Base-by-base conservation (phyloP, 30 jellyfish, hydroid and myxozoan genomes). In the Pseudorhiza aurosa region DNA sequence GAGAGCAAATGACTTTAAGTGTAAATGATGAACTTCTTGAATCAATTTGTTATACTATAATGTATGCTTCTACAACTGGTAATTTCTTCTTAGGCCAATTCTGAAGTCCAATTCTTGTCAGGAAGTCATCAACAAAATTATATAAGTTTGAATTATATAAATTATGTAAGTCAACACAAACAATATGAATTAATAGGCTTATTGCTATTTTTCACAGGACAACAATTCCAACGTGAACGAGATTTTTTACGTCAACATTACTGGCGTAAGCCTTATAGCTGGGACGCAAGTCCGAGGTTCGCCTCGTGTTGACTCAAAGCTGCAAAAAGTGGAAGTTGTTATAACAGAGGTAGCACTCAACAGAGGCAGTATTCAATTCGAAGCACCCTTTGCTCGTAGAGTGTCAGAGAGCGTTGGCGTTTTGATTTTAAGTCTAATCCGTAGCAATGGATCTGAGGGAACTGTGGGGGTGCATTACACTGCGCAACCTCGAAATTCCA, bases 401-500 rank as follows among this genome's bases (percentile, higher is more conserved):
- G 95, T 82, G 19, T 26, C 59, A 28, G 98, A 92, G 75, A 32
- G 59, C 39, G 81, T 68, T 56, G 98, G 98, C 1, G 70, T 57
- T 15, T 30, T 85, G 29, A 6, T 68, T 15, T 22, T 87, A 4
- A 55, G 28, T 6, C 67, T 92, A 49, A 39, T 44, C 9, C 82
- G 98, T n/a, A 26, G 56, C 64, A 81, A 59, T 45, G 98, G 98
- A 24, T 49, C 92, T 18, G 88, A 85, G 28, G 95, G 96, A 25
- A 57, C 95, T 19, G 98, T 92, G 42, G 96, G 93, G n/a, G 95
- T 92, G 6, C 89, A 85, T 37, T 92, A 53, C 69, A 72, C 14
- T 24, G 65, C 79, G 40, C 45, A 50, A 42, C 62, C 72, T 15
- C 9, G 57, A 25, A 77, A 88, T 36, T 88, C 98, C 2, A 55